Evolutionary conservation across 2,888 invertebrate species (phyloP), one percentile per base, ranked within the genome.

Genomic region (Scelioninae gen. 1): DNA sequence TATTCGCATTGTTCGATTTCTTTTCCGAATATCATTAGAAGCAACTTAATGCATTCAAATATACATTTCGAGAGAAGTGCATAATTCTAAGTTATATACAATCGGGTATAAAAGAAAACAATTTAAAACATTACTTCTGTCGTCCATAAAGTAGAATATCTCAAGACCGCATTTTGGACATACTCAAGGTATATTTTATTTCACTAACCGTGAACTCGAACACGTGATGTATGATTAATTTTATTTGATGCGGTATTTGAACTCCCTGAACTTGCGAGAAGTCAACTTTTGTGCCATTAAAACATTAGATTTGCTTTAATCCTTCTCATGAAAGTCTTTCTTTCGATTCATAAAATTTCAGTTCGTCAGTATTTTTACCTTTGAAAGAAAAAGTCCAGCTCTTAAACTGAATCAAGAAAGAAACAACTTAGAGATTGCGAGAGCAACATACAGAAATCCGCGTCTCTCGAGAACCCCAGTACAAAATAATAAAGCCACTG

Each of bases 351-450:
- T 58, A 49, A 75, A 75, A 75, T 65, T 65, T 47, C 51, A 38
- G 55, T 49, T 75, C 56, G 65, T 45, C 72, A 45, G 62, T 65
- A 65, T n/a, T n/a, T 75, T 75, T 75, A 65, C 63, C 65, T 75
- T 75, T 65, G 47, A 47, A 40, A 47, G 75, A 55, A 53, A 55
- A 75, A 75, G 75, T 75, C 63, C 75, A 38, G 49, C 13, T 63
- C 45, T 45, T 49, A 65, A 75, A 65, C 75, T 75, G 49, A 75
- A 75, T 75, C 75, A 75, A 56, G 56, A 65, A 58, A 65, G 65
- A 75, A 75, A 65, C 75, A 58, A 65, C 49, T 65, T 66, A 74
- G 74, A 55, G 63, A 74, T 74, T 56, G 74, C 1, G 23, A 74
- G 74, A 45, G 23, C 49, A 63, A 65, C 75, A 55, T 75, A 75